These are phyloP conservation scores for Calonectris borealis DNA, from an alignment of 2,113 vertebrate genomes.

Conservation along the genomic window DNA sequence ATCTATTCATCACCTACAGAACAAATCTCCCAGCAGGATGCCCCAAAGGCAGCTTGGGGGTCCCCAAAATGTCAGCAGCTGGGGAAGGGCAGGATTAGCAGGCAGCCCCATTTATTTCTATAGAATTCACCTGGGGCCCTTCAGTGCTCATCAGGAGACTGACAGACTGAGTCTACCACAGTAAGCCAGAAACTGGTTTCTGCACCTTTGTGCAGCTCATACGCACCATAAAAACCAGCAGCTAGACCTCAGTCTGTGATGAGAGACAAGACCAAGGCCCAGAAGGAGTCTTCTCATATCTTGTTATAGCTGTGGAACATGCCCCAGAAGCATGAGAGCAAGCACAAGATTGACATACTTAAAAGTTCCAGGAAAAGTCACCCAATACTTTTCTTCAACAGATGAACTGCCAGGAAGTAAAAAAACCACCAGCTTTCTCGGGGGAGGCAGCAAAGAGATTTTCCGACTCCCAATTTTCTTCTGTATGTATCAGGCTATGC, in stretches of 20 bases:
- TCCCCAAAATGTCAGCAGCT: background rate
- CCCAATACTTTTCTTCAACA: background rate
- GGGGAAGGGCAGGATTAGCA: background rate
- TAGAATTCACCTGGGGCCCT: background rate
- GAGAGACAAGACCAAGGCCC: background rate
- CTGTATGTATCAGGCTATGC: background rate
- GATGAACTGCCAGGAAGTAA: background rate
- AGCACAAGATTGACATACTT: background rate
- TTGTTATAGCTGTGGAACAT: background rate
- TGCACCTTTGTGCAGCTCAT: background rate
- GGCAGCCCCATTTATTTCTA: background rate
- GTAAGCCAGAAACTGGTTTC: background rate
- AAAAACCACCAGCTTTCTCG: background rate
- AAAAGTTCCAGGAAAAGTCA: background rate
- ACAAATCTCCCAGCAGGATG: background rate
- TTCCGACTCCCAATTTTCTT: background rate
- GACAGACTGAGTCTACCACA: background rate
- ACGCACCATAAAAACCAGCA: background rate
- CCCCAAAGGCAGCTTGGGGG: background rate
- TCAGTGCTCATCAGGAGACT: background rate
- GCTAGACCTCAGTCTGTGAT: background rate
- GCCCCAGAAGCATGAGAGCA: background rate
- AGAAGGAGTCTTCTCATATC: background rate
- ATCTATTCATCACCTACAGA: background rate
- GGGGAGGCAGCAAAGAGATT: background rate